Base-by-base conservation (phyloP, 2,113 vertebrate species). In the Condylura cristata region DNA sequence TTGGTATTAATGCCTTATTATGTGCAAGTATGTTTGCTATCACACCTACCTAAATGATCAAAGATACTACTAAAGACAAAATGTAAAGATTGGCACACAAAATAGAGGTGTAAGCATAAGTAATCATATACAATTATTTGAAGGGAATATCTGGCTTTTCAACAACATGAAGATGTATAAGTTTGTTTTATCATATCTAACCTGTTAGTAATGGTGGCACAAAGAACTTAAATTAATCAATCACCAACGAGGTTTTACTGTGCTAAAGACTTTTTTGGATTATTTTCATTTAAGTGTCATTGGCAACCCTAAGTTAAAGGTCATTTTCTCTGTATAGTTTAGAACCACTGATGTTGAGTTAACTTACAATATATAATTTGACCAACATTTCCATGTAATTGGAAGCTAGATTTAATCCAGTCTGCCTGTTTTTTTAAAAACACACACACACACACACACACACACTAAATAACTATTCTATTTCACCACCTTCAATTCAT, bases 1-100 rank as follows among this genome's bases (percentile, higher is more conserved):
- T 65, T 51, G 10, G 4, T 68, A 7, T 3, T 44, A 2, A 84
- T 30, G 18, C 5, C 51, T 4, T 87, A 79, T 58, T 68, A 32
- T 10, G 13, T 74, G 30, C 89, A 94, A 76, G 32, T 89, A 60
- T 34, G 80, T 90, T 86, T 74, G 84, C 72, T 76, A 78, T 83
- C 11, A 86, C 16, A 10, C 6, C 11, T 91, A 44, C 30, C 34
- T 72, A 84, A 65, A 46, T 68, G 32, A 48, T 1, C 46, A 86
- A 72, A n/a, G 82, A 86, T 51, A 58, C 14, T 63, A 71, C 17
- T 14, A 5, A 66, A 82, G 22, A 61, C 1, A 87, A 79, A 18
- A 2, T 89, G 9, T 83, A 85, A 91, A 84, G 13, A 60, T 80
- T 61, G 70, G 70, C 80, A 81, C 80, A 44, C 5, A 89, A 88